Base-by-base conservation (phyloP, 2,113 vertebrate species). In the Ranitomeya variabilis region DNA sequence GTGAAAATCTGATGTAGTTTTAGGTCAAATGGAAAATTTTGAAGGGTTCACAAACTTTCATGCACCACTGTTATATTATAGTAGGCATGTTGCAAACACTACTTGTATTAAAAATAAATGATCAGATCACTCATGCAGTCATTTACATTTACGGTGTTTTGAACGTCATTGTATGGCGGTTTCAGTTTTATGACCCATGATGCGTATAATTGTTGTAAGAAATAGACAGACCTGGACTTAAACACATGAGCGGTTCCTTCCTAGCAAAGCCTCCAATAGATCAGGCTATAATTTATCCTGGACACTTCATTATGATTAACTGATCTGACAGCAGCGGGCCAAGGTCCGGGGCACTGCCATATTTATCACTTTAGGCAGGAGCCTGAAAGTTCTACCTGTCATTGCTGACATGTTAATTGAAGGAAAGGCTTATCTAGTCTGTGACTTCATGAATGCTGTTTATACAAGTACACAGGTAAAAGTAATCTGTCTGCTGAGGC, bases 321-420 rank as follows among this genome's bases (percentile, higher is more conserved):
- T 7, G 18, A 62, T n/a, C 52, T 85, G 67, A 52, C 66, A 69
- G 83, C 69, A 76, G 66, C 54, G 90, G 89, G 90, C 83, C 91
- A 91, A 85, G 91, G 93, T 93, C 92, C 90, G 88, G 11, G 90
- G 93, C 92, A 93, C 92, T 4, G 9, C 18, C 23, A 90, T 93
- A 93, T 95, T 92, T 92, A 92, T 93, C 94, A 92, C 92, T 90
- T 89, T 90, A 77, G 82, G 90, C 89, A 92, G 92, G 93, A 94
- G 91, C 93, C 91, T 92, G 91, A 94, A 94, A 95, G 93, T 91
- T 94, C 91, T 93, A 92, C 92, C 93, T 94, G 94, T 96, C 94
- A 94, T 93, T 91, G 91, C 91, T 95, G 94, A 95, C 95, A 94
- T 95, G 94, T 95, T 95, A 96, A 96, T 95, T 96, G 95, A 94